Percentiles rank a stretch among this genome's conserved stretches.
Conservation (phyloP, 2,797 vertebrate genomes). For the Melopsittacus undulatus region DNA sequence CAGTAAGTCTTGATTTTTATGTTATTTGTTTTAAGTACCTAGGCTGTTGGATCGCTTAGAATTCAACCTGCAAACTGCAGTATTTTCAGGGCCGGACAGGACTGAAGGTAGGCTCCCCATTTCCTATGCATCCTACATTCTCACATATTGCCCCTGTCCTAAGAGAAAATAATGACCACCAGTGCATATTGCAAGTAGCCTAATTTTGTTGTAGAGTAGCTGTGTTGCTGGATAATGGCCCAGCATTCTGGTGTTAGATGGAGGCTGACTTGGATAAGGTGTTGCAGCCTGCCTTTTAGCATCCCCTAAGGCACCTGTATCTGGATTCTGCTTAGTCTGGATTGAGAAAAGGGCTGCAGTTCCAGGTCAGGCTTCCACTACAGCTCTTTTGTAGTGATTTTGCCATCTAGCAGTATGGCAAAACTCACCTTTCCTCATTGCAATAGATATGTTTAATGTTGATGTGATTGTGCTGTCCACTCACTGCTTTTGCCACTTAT, state of each 20-base stretch:
- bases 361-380: neutral
- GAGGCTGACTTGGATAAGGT: neutral
- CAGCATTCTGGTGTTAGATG: neutral
- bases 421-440: neutral
- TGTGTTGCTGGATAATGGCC: neutral
- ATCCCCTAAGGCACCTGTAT: neutral
- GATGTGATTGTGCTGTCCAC: neutral
- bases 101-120: neutral
- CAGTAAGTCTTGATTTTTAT: neutral
- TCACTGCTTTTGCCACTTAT: neutral
- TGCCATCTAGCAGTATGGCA: neutral
- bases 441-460: neutral
- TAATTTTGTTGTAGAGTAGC: neutral
- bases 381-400: neutral
- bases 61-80: neutral
- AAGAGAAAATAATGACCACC: neutral
- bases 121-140: neutral
- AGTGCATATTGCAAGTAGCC: neutral
- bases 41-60: neutral
- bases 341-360: neutral
- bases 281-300: neutral
- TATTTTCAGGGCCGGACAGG: neutral
- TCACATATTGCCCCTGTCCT: neutral
- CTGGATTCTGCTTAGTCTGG: neutral
- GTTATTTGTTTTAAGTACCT: neutral